phyloP scores from a whole-genome alignment of 1,140 invertebrate species.

The Leptinotarsa defecta region DNA sequence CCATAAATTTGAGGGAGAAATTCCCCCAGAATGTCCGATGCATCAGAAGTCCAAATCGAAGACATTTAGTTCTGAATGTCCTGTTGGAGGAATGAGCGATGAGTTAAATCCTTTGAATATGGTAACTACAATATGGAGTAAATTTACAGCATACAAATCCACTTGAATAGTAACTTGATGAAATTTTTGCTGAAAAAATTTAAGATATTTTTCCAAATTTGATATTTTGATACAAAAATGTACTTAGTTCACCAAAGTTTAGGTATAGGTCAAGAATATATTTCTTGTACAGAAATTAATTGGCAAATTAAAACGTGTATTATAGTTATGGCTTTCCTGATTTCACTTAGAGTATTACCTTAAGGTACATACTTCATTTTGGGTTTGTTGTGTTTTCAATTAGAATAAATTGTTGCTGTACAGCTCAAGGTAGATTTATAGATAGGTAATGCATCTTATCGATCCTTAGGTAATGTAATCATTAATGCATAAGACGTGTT shows the following conservation, averaged over 20 bases:
- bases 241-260: too few relatives aligned
- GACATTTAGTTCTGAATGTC: conserved; percentile 65
- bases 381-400: too few relatives aligned
- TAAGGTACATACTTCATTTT: too few relatives aligned
- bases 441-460: too few relatives aligned
- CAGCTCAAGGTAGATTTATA: too few relatives aligned
- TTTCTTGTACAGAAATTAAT: too few relatives aligned
- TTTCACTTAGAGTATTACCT: conserved; percentile 1
- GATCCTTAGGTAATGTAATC: too few relatives aligned
- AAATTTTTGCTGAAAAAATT: not conserved
- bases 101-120: conserved; percentile 83
- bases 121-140: conserved; percentile 58
- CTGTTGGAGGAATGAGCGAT: conserved; percentile 62
- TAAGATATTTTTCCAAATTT: not conserved
- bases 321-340: not conserved
- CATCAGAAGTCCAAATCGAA: conserved; percentile 60
- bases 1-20: conserved; percentile 52
- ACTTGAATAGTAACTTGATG: too few relatives aligned
- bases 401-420: too few relatives aligned
- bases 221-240: conserved; percentile 12
- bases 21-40: conserved; percentile 77
- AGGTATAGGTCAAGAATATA: too few relatives aligned
- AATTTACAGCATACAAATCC: not conserved
- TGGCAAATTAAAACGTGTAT: too few relatives aligned
- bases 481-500: too few relatives aligned